Percentiles rank a stretch among this genome's conserved stretches.
Conservation (phyloP, 2,888 invertebrate species). For the Heliconius sara region DNA sequence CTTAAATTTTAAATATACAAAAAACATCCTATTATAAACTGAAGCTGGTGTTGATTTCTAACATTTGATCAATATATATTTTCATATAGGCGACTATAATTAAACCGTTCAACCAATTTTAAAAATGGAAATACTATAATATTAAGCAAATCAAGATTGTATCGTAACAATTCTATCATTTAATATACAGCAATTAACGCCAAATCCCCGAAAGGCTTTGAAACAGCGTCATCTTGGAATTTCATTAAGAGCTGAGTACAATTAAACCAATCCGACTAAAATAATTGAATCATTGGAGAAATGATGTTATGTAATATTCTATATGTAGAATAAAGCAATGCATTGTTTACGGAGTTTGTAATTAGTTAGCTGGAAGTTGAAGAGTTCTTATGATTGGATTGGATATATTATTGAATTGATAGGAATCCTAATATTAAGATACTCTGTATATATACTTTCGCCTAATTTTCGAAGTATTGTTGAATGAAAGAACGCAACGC, state of each 20-base stretch:
- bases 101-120: not conserved
- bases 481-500: too few relatives aligned
- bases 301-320: constrained; percentile 14
- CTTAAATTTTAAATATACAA: too few relatives aligned
- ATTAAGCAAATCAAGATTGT: constrained; percentile 1
- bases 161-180: not conserved
- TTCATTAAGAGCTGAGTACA: constrained; percentile 17
- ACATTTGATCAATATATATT: not conserved
- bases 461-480: too few relatives aligned
- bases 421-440: too few relatives aligned
- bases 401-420: too few relatives aligned
- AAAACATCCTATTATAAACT: too few relatives aligned
- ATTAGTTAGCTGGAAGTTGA: too few relatives aligned
- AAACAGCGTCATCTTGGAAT: constrained; percentile 20
- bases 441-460: too few relatives aligned
- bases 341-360: not conserved
- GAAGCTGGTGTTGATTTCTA: too few relatives aligned
- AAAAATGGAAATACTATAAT: not conserved
- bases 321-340: not conserved
- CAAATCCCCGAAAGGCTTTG: constrained; percentile 21
- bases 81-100: not conserved
- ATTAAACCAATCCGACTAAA: constrained; percentile 23
- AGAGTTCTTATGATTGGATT: too few relatives aligned
- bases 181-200: constrained; percentile 5
- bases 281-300: constrained; percentile 3